These are phyloP conservation scores for Pachypanchax playfairii DNA, from an alignment of 2,113 vertebrate species.

Conservation along the genomic window DNA sequence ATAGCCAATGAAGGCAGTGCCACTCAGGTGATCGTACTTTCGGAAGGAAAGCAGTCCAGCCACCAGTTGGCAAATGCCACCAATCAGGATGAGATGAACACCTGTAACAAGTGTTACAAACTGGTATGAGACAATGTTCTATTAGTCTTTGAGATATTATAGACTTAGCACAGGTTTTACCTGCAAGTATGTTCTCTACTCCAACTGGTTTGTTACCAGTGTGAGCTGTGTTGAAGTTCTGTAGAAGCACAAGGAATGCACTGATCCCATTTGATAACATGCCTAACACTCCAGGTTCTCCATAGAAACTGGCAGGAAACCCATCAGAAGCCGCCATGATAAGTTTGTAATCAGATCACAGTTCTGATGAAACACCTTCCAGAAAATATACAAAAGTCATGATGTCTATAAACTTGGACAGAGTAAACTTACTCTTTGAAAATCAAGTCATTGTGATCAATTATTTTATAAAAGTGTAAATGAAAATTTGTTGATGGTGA, in stretches of 20 bases:
- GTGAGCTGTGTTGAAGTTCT: constrained; percentile 80
- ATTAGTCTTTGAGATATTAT: not conserved
- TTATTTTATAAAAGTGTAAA: no score
- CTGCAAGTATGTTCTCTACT: constrained; percentile 86
- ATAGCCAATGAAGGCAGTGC: constrained; percentile 86
- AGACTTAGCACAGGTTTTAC: constrained; percentile 56
- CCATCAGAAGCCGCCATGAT: constrained; percentile 77
- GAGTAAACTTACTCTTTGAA: no score
- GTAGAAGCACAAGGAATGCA: constrained; percentile 87
- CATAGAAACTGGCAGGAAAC: constrained; percentile 90
- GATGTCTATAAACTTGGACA: not conserved
- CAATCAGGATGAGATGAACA: constrained; percentile 87
- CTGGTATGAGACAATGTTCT: not conserved
- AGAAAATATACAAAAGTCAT: not conserved
- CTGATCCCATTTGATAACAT: constrained; percentile 88
- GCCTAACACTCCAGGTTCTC: constrained; percentile 87
- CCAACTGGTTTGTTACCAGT: constrained; percentile 70
- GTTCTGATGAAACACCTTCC: constrained; percentile 16
- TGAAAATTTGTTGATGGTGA: no score
- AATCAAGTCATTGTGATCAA: no score
- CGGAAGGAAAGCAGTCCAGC: constrained; percentile 87
- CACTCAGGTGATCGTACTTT: constrained; percentile 88
- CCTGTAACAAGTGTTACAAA: constrained; percentile 67
- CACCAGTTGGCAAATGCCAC: constrained; percentile 86
- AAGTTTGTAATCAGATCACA: constrained; percentile 3